Conservation (phyloP, 2,113 vertebrate genomes). For the Odocoileus hemionus region DNA sequence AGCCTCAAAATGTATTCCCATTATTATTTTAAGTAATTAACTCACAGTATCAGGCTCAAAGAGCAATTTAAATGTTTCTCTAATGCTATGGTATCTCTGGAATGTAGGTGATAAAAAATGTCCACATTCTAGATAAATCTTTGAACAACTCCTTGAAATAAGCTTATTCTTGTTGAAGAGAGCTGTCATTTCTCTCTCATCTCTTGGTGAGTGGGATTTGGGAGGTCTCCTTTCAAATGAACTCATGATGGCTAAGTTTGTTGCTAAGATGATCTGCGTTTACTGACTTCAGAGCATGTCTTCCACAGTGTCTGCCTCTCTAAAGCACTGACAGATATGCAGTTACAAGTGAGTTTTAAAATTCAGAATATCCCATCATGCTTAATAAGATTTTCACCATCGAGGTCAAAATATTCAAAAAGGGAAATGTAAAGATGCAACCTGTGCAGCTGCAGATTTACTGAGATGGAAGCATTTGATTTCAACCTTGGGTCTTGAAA, state of each 20-base stretch:
- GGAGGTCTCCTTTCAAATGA: conserved; percentile 76
- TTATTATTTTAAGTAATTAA: conserved; percentile 75
- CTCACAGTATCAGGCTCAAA: conserved; percentile 40
- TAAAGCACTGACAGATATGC: conserved; percentile 46
- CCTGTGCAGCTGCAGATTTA: conserved; percentile 10
- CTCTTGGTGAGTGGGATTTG: conserved; percentile 66
- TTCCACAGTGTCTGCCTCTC: conserved; percentile 34
- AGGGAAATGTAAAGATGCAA: neutral
- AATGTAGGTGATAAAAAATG: conserved; percentile 72
- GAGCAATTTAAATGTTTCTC: conserved; percentile 70
- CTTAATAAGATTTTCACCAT: conserved; percentile 72
- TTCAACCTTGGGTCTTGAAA: conserved; percentile 4
- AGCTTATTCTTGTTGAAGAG: conserved; percentile 69
- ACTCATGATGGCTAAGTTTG: conserved; percentile 63
- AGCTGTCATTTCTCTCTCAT: conserved; percentile 76
- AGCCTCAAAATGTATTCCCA: neutral
- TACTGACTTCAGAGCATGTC: conserved; percentile 54
- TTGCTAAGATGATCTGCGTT: conserved; percentile 65
- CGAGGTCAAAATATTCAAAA: conserved; percentile 59
- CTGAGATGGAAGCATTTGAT: conserved; percentile 3
- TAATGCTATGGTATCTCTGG: conserved; percentile 72
- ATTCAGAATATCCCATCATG: conserved; percentile 72
- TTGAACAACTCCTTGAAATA: conserved; percentile 69
- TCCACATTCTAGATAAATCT: conserved; percentile 60
- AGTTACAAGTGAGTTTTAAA: conserved; percentile 73